Conservation (phyloP, 2,888 invertebrate species). For the Leptarthrus brevirostris region DNA sequence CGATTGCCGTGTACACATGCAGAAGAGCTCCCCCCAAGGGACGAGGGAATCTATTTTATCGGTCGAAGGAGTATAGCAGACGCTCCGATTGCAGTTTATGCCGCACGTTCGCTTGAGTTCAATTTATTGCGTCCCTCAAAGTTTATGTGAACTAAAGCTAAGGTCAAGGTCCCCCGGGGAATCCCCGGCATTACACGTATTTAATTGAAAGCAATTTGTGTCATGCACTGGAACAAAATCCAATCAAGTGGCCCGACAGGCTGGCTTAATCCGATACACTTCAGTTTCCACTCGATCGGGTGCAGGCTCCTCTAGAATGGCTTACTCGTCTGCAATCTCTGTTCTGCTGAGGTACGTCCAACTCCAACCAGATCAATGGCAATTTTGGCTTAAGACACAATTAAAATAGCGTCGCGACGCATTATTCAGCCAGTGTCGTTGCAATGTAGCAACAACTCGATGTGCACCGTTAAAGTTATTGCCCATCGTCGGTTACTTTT, state of each 20-base stretch:
- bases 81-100: not conserved
- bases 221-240: conserved; percentile 15
- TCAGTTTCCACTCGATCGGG: conserved; percentile 25
- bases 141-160: not conserved
- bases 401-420: not conserved
- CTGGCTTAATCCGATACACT: conserved; percentile 29
- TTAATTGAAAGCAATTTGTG: conserved; percentile 42
- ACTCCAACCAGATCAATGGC: not conserved
- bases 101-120: not conserved
- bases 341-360: not conserved
- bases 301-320: not conserved
- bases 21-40: no score
- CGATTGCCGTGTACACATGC: no score
- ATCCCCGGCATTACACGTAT: not conserved
- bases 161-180: conserved; percentile 42
- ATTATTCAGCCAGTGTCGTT: not conserved
- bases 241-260: conserved; percentile 21
- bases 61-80: not conserved
- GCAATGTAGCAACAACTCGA: not conserved
- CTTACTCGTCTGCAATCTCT: not conserved
- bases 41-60: not conserved
- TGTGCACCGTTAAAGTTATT: not conserved
- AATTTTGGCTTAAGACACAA: conserved; percentile 10
- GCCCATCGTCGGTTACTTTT: not conserved
- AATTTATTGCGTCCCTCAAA: not conserved